Base-by-base conservation (phyloP, 2,888 invertebrate species). In the Drosophila vallismaia region DNA sequence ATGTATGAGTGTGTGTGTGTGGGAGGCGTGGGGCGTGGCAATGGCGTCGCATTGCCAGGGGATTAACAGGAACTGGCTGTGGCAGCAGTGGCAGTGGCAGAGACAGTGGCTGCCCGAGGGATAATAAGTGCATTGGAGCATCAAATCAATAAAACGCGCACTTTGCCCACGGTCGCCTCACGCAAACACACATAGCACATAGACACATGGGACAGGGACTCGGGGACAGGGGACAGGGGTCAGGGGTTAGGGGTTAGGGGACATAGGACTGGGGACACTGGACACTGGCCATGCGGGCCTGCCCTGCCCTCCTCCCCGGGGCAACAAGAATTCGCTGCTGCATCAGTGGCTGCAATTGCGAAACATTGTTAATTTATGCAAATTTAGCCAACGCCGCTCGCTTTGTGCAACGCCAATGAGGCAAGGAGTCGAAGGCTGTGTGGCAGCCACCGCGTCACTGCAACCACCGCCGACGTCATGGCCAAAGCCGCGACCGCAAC, bases 141-240 rank as follows among this genome's bases (percentile, higher is more conserved):
- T 87, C 90, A 77, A 89, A 88, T 72, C 90, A 90, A 76, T 90
- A 90, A 77, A 90, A 90, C 75, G 76, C 86, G 76, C 63, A 76
- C 71, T 83, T 77, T 64, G 82, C 81, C 62, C 77, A 79, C 74
- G 82, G 57, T 40, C 40, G 40, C 40, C 40, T 12, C 14, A 51
- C 49, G 36, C 26, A 59, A 55, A 51, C 49, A 55, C 36, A 62
- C 64, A 75, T 19, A 2, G 19, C 36, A 62, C 64, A 75, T 19
- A 2, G 19, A 19, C 38, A 63, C 75, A 51, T 52, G 72, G 48
- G 76, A 76, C 54, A 75, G 19, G 19, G 19, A 19, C 19, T 19
- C 1, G 19, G 19, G 19, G 14, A 14, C 14, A 19, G 19, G 19
- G 19, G 14, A 14, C 14, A 14, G 1, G 14, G 14, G 19, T 19